Base-by-base conservation (phyloP, 2,888 invertebrate genomes). In the Anoplius nigerrimus region DNA sequence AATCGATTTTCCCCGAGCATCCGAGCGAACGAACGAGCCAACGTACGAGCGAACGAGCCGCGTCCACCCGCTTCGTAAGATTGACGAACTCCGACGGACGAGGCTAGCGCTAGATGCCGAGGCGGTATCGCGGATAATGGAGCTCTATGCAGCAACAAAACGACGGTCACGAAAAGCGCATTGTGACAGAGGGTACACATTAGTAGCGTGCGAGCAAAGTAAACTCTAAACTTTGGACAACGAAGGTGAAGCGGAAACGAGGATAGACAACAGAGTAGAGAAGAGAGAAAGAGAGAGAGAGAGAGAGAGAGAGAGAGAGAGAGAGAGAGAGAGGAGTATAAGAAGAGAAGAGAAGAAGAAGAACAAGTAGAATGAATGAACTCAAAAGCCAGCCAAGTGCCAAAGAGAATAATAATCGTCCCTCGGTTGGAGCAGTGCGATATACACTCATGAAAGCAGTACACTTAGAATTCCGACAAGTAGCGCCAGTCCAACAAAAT, bases 401-500 rank as follows among this genome's bases (percentile, higher is more conserved):
- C 75, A 66, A 69, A 70, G 56, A 69, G 54, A 43, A 54, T 20
- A 65, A 52, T 62, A 55, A 57, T 70, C 61, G 63, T 78, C 45
- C 70, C 56, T 67, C 56, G 68, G 64, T 57, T 27, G 67, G 48
- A 69, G 42, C 69, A 73, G 69, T 66, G 16, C 73, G 64, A 72
- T 70, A 75, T 63, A 73, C 66, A 71, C 63, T 61, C 46, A 34
- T 34, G 34, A 34, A 34, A 34, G 11, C 34, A 34, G 61, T 51
- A 71, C 46, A 67, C 48, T 56, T 71, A 75, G 54, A 71, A 55
- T 70, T 71, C 71, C 76, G 73, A 76, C 79, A 79, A 79, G 79
- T 79, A 79, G 79, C 79, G 79, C 79, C 79, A 71, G 68, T 79
- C 79, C 72, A 79, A 76, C 72, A 71, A 63, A 52, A 52, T 11